Conservation (phyloP, 2,113 vertebrate genomes). For the Aegithalos caudatus region DNA sequence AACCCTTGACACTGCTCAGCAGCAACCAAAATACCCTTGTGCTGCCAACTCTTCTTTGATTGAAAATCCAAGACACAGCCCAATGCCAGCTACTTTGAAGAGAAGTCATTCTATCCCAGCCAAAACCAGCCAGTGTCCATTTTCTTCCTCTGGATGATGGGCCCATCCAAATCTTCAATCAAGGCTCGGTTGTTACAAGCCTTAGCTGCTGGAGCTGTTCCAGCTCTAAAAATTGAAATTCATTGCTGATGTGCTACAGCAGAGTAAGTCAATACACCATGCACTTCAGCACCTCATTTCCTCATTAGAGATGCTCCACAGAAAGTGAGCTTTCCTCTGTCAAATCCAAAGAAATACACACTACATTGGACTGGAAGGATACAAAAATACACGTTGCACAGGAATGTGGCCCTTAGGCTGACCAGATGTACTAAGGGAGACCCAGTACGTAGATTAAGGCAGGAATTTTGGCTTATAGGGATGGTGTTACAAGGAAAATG, state of each 20-base stretch:
- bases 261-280: background rate
- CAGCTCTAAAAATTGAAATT: background rate
- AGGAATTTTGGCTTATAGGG: background rate
- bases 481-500: background rate
- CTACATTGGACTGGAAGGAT: background rate
- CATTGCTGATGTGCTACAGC: background rate
- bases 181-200: background rate
- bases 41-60: background rate
- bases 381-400: rapidly evolving
- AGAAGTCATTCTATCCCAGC: background rate
- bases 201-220: background rate
- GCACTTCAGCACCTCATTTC: background rate
- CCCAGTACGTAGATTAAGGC: rapidly evolving
- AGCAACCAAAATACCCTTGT: background rate
- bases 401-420: background rate
- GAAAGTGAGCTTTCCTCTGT: background rate
- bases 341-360: background rate
- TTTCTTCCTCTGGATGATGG: background rate
- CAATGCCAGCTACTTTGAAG: background rate
- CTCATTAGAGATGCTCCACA: background rate
- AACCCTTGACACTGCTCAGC: background rate
- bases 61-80: background rate
- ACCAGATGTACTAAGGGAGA: background rate
- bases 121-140: background rate
- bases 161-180: background rate